Percentiles rank a stretch among this genome's conserved stretches.
Evolutionary conservation across 2,888 invertebrate genomes (phyloP).

Genomic region (Atethmia centrago): DNA sequence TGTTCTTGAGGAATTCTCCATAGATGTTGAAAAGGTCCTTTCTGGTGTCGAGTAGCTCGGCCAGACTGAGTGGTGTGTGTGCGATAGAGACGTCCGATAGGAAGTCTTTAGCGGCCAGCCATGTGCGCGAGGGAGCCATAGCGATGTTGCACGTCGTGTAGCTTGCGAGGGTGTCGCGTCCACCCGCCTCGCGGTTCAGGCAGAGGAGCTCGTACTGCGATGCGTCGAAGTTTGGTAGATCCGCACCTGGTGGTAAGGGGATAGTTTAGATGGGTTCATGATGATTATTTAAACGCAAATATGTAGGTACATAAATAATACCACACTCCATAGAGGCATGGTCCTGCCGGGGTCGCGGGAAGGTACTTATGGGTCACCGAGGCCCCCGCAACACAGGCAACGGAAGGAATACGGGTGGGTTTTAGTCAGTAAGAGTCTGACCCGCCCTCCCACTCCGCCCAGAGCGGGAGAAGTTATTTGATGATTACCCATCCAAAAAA

Average conservation of each 20-base stretch:
- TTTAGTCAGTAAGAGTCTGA: no score
- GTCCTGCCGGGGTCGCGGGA: no score
- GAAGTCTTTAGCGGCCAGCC: constrained; percentile 87
- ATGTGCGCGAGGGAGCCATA: constrained; percentile 91
- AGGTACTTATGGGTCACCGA: no score
- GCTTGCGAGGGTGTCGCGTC: constrained; percentile 87
- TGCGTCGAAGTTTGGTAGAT: constrained; percentile 87
- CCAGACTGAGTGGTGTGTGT: constrained; percentile 91
- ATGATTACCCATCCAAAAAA: no score
- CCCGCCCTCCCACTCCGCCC: no score
- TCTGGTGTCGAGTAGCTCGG: constrained; percentile 88
- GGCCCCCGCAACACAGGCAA: no score
- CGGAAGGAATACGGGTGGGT: no score
- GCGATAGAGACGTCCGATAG: constrained; percentile 91
- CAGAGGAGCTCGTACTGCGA: constrained; percentile 92
- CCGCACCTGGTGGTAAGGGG: constrained; percentile 86
- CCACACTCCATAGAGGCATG: no score
- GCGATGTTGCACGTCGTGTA: constrained; percentile 91
- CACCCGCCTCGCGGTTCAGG: constrained; percentile 88
- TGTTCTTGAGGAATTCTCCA: constrained; percentile 90
- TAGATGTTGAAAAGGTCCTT: constrained; percentile 92
- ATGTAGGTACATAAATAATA: no score
- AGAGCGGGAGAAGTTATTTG: no score
- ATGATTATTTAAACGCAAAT: not conserved
- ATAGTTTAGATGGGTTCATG: not conserved